Base-by-base conservation (phyloP, 2,888 invertebrate species). In the Xanthostigma xanthostigma region DNA sequence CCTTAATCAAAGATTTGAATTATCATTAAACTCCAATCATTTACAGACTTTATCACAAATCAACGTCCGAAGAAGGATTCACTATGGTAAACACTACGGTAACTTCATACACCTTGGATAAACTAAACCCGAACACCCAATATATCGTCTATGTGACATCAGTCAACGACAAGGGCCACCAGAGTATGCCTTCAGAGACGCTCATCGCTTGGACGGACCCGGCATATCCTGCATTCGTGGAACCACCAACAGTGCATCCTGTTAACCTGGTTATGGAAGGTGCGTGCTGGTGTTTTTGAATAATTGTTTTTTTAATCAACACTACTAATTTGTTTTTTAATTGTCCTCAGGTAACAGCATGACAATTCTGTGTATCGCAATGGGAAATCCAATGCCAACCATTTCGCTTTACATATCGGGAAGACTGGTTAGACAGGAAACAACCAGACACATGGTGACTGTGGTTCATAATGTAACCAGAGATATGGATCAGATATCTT, bases 191-290 rank as follows among this genome's bases (percentile, higher is more conserved):
- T 1, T 88, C 87, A 0, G 89, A 90, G 66, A 88, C 86, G 0
- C 64, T 90, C 33, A 74, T 88, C 49, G 87, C 85, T 1, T 89
- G 88, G 88, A 89, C 89, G 8, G 88, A 89, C 64, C 88, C 89
- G 0, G 87, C 88, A 0, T 80, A 87, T 59, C 88, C 89, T 0
- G 87, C 89, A 0, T 86, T 84, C 66, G 88, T 90, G 13, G 88
- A 88, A 76, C 82, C 86, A 1, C 89, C 89, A 0, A 82, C 86
- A 0, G 81, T 90, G 41, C 87, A 88, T 62, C 89, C 89, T 0
- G 81, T 84, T 45, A 86, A 85, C 65, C 71, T 87, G 55, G 81
- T 89, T 39, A 79, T 86, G 49, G 89, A 90, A 67, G 88, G 89
- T 27, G 6, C 6, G 27, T 27, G 6, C 5, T 27, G 27, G 27